A percentile compares a stretch with the other conserved stretches of the same genome.
phyloP scores from a whole-genome alignment of 1,140 invertebrate genomes.

The Drosophila ambigua region DNA sequence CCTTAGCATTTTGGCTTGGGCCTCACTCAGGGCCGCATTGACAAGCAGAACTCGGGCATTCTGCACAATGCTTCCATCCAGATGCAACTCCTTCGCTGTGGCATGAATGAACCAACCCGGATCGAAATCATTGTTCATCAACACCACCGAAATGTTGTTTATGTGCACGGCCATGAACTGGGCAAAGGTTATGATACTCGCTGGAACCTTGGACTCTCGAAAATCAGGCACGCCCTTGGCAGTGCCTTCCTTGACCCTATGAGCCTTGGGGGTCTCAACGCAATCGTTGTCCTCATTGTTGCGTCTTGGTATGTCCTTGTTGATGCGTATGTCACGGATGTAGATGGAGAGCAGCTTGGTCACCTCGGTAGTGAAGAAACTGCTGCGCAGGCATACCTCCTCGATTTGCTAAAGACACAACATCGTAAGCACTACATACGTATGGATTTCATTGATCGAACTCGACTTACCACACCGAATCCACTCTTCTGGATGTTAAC shows the following conservation, averaged over 20 bases:
- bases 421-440: not conserved
- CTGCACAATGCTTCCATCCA: constrained; percentile 90
- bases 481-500: constrained; percentile 88
- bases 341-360: constrained; percentile 94
- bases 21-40: constrained; percentile 87
- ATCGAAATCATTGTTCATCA: constrained; percentile 86
- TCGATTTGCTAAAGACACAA: constrained; percentile 89
- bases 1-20: constrained; percentile 84
- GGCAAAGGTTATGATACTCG: constrained; percentile 91
- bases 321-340: constrained; percentile 92
- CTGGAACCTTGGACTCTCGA: constrained; percentile 89
- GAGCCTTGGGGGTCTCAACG: constrained; percentile 71
- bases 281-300: constrained; percentile 43
- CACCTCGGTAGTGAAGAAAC: constrained; percentile 94
- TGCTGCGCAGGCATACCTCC: constrained; percentile 93
- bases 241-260: constrained; percentile 23
- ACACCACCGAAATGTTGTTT: constrained; percentile 91
- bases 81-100: constrained; percentile 89
- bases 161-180: constrained; percentile 95
- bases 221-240: constrained; percentile 86
- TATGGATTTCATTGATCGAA: constrained; percentile 1
- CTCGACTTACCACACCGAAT: constrained; percentile 86
- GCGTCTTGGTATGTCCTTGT: constrained; percentile 88
- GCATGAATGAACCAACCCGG: constrained; percentile 91
- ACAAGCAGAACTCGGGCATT: constrained; percentile 90